Evolutionary conservation across 2,113 vertebrate species (phyloP).

Genomic region (Tenebrosternarchus preto): DNA sequence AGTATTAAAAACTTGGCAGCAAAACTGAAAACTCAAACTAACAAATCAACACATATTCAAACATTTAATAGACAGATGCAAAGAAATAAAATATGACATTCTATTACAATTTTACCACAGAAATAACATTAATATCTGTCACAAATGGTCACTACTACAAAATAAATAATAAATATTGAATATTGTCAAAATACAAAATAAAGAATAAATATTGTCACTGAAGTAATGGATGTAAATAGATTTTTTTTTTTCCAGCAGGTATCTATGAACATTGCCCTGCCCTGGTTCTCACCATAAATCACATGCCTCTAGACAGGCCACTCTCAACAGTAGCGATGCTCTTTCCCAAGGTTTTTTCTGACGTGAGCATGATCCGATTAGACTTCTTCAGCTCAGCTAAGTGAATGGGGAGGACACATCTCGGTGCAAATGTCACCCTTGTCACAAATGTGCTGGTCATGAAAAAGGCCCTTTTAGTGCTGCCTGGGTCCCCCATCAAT

Average conservation of each 20-base stretch:
- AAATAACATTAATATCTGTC: neutral
- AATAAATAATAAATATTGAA: neutral
- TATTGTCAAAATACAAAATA: neutral
- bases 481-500: neutral
- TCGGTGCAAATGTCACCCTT: constrained; percentile 19
- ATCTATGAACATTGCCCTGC: neutral
- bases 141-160: neutral
- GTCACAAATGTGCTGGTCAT: constrained; percentile 10
- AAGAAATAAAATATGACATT: too few species aligned
- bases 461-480: constrained; percentile 21
- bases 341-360: constrained; percentile 11
- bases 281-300: constrained; percentile 10
- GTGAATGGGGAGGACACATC: constrained; percentile 29
- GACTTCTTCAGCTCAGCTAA: constrained; percentile 25
- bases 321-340: neutral
- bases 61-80: neutral
- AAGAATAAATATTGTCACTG: neutral
- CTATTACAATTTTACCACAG: too few species aligned
- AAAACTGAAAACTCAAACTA: too few species aligned
- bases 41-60: neutral
- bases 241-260: neutral
- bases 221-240: neutral
- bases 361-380: constrained; percentile 23
- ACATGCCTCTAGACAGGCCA: neutral
- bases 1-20: too few species aligned